phyloP scores from a whole-genome alignment of 1,140 invertebrate species.

The Ceratina australensis region DNA sequence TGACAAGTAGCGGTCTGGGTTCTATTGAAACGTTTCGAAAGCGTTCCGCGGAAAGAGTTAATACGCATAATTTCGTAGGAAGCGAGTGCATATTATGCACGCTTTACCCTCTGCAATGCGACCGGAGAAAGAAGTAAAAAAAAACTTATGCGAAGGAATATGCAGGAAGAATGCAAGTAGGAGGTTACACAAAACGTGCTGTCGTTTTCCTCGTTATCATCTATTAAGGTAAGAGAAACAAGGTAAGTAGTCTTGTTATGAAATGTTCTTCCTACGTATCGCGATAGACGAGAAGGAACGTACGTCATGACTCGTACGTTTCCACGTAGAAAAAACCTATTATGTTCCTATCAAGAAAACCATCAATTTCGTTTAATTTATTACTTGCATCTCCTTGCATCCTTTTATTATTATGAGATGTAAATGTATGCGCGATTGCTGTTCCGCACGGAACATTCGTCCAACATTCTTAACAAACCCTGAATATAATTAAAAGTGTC shows the following conservation, averaged over 20 bases:
- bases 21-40: conserved; percentile 13
- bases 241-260: conserved; percentile 18
- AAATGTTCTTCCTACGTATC: conserved; percentile 21
- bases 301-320: not conserved
- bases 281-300: not conserved
- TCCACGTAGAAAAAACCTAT: too few species aligned
- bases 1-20: not conserved
- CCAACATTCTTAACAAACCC: not conserved
- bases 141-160: not conserved
- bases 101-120: not conserved
- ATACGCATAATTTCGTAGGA: conserved; percentile 18
- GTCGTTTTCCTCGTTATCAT: conserved; percentile 22
- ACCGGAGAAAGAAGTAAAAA: not conserved
- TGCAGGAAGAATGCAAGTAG: conserved; percentile 19
- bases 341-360: not conserved
- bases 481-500: not conserved
- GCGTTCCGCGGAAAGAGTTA: conserved; percentile 9
- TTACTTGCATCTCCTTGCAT: not conserved
- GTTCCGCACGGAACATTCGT: not conserved
- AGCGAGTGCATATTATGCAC: not conserved
- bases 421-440: not conserved
- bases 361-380: not conserved
- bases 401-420: not conserved
- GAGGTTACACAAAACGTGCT: not conserved
- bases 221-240: conserved; percentile 39